Evolutionary conservation across 1,140 invertebrate species (phyloP).

Genomic region (Anastatus disparis): DNA sequence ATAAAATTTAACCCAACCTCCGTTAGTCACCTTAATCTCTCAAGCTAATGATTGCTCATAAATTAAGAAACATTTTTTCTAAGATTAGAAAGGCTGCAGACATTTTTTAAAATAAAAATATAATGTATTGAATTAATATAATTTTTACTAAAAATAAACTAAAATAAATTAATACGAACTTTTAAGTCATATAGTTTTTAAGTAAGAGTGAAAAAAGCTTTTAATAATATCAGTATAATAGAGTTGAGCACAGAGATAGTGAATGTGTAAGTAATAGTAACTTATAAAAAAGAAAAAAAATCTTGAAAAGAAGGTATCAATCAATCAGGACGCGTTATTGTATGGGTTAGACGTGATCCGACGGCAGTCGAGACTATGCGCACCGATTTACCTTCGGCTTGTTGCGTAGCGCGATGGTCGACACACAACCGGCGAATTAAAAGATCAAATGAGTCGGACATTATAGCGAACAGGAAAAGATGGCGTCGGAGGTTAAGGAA

Average conservation of each 20-base stretch:
- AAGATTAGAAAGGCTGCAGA: no score
- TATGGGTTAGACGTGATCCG: not conserved
- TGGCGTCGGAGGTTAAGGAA: slow-evolving; percentile 23
- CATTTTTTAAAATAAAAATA: no score
- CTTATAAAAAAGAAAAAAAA: not conserved
- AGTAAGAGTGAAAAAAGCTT: no score
- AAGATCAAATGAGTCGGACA: slow-evolving; percentile 24
- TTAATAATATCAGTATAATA: no score
- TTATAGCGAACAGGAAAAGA: slow-evolving; percentile 17
- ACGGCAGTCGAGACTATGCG: not conserved
- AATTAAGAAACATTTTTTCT: no score
- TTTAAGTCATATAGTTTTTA: no score
- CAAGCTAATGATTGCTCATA: no score
- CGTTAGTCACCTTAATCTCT: no score
- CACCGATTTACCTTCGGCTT: not conserved
- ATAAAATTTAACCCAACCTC: no score
- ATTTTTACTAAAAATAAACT: no score
- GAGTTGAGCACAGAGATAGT: not conserved
- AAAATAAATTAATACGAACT: no score
- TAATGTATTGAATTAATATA: no score
- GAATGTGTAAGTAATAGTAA: not conserved
- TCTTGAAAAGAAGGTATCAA: not conserved
- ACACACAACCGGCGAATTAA: slow-evolving; percentile 16
- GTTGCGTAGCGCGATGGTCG: slow-evolving; percentile 30
- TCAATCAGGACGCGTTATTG: not conserved